A percentile compares a stretch with the other conserved stretches of the same genome.
Evolutionary conservation across 2,888 invertebrate genomes (phyloP).

Genomic region (Periphyllus acericola): DNA sequence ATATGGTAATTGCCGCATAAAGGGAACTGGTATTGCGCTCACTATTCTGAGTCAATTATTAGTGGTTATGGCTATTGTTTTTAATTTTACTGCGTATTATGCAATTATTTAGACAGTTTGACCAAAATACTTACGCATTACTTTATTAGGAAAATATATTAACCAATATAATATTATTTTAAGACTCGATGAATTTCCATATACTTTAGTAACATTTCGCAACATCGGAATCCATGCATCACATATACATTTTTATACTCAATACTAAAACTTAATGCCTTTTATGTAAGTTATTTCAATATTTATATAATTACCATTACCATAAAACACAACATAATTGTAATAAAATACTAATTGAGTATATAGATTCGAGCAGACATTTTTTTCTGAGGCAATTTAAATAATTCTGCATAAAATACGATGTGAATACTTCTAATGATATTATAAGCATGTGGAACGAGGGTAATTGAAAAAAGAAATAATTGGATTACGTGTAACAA

Average conservation of each 20-base stretch:
- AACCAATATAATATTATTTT: too few relatives aligned
- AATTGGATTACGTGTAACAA: constrained; percentile 27
- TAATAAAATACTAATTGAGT: not conserved
- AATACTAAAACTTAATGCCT: too few relatives aligned
- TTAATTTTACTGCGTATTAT: not conserved
- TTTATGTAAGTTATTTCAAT: too few relatives aligned
- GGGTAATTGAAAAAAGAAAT: constrained; percentile 5
- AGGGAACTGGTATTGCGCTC: not conserved
- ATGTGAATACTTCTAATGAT: not conserved
- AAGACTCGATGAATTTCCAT: too few relatives aligned
- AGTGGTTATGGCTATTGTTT: not conserved
- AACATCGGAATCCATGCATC: too few relatives aligned
- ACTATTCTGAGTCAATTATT: not conserved
- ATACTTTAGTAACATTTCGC: too few relatives aligned
- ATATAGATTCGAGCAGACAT: not conserved
- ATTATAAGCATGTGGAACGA: constrained; percentile 10
- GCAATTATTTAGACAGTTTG: too few relatives aligned
- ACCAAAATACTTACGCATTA: too few relatives aligned
- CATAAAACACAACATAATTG: not conserved
- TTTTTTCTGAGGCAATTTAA: not conserved
- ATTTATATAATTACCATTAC: not conserved
- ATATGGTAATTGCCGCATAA: not conserved
- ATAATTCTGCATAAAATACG: not conserved
- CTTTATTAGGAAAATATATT: too few relatives aligned
- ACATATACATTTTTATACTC: too few relatives aligned